Conservation (phyloP, 2,113 vertebrate species). For the Nyctereutes procyonoides region DNA sequence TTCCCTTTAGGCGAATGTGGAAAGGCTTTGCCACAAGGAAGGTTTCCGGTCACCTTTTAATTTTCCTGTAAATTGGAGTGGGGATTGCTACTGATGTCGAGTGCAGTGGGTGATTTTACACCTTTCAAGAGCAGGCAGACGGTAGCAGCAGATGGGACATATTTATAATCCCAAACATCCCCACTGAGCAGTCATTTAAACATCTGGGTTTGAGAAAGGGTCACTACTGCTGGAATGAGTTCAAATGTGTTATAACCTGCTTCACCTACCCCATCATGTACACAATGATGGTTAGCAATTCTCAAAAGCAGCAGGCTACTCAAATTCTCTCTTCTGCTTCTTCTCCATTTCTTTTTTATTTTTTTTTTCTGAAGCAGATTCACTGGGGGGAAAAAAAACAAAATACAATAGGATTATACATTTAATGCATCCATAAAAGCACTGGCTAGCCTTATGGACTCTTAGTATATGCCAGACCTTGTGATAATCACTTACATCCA, state of each 20-base stretch:
- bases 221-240: slow-evolving; percentile 60
- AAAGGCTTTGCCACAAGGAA: slow-evolving; percentile 7
- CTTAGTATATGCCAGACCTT: not conserved
- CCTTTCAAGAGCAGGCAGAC: slow-evolving; percentile 62
- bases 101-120: slow-evolving; percentile 45
- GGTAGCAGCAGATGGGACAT: slow-evolving; percentile 66
- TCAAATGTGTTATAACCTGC: slow-evolving; percentile 52
- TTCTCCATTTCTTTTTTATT: not conserved
- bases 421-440: not conserved
- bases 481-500: not conserved
- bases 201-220: slow-evolving; percentile 71
- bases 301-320: not conserved
- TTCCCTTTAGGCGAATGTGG: not conserved
- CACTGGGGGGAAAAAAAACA: not conserved
- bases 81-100: not conserved
- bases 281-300: not conserved
- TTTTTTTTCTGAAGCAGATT: not conserved
- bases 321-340: not conserved
- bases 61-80: not conserved
- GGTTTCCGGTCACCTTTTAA: slow-evolving; percentile 37
- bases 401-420: not conserved
- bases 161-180: slow-evolving; percentile 67
- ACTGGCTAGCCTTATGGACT: not conserved
- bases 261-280: not conserved
- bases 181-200: slow-evolving; percentile 63